Base-by-base conservation (phyloP, 2,888 invertebrate species). In the Clunio marinus region DNA sequence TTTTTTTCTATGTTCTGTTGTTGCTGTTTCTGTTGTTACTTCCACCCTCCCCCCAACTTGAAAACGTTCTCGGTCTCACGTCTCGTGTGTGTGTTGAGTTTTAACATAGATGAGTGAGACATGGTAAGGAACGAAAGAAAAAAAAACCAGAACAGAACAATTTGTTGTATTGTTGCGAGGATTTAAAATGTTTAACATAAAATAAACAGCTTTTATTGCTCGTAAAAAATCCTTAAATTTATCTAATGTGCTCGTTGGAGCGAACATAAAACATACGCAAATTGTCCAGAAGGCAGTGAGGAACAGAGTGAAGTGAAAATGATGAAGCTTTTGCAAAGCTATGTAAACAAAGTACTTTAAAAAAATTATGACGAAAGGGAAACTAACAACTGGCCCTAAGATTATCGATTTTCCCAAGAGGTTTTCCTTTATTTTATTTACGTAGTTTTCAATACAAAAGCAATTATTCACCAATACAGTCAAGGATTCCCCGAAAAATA, bases 371-470 rank as follows among this genome's bases (percentile, higher is more conserved):
- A 27, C 2, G 25, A 27, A 27, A 25, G 45, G 15, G 28, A 66
- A 55, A 66, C 51, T 66, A 66, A 66, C 66, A 66, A 66, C 66
- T 58, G 68, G 58, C 58, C 68, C 57, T 58, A 68, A 68, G 68
- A 68, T 68, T 68, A 68, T 68, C 58, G 68, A 68, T 68, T 68
- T 68, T 68, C 68, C 68, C 66, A 55, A 66, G 66, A 66, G 66
- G 35, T 51, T 66, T 63, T 35, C 66, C 55, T 66, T 55, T 35
- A 46, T 65, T 65, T 66, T 66, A 66, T 66, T 66, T 66, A 66
- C 66, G 66, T 51, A 51, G 66, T 66, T 66, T 66, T 66, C 55
- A 66, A 66, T 55, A 66, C 66, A 66, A 66, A 55, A 66, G 66
- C 66, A 66, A 66, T 66, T 66, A 66, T 66, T 25, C 66, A 66